Base-by-base conservation (phyloP, 2,888 invertebrate species). In the Brachypalpus laphriformis region DNA sequence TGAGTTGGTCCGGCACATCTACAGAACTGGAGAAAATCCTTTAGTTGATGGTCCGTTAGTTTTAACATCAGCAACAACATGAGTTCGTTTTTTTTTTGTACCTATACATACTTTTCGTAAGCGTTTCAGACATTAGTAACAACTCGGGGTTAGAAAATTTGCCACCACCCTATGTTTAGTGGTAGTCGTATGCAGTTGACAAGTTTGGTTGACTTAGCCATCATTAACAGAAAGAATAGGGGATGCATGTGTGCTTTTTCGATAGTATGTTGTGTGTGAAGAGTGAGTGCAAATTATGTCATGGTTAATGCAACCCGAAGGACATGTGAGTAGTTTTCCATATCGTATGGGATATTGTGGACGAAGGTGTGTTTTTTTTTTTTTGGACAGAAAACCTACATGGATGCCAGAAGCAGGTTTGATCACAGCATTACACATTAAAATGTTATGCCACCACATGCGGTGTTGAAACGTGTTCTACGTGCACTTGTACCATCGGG, bases 381-480 rank as follows among this genome's bases (percentile, higher is more conserved):
- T 22, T 42, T 14, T 42, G 9, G 7, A 45, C 5, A 56, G 6
- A 3, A 20, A 14, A 31, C 20, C 9, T 22, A 31, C 31, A 47
- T 22, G 1, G 22, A 20, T 47, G 40, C 14, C 47, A 45, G 31
- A 34, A 47, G 16, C 22, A 7, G 16, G 28, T n/a, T 16, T 61
- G 9, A 2, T 37, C 34, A 8, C n/a, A 22, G 8, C 37, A 14
- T 22, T 14, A 25, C 11, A 37, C 37, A 34, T 14, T 7, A 40
- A 59, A n/a, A 37, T 37, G 25, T 51, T 51, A 25, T 66, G 49
- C 66, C 34, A 66, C 66, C 66, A 8, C 66, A 66, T 66, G 51
- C 37, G 66, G 37, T 66, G 22, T 16, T 66, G 16, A 51, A 16
- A 51, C 20, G n/a, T 65, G 34, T 6, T 14, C 65, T 65, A 51